A percentile compares a stretch with the other conserved stretches of the same genome.
phyloP scores from a whole-genome alignment of 2,113 vertebrate genomes.

The Anser cygnoides region DNA sequence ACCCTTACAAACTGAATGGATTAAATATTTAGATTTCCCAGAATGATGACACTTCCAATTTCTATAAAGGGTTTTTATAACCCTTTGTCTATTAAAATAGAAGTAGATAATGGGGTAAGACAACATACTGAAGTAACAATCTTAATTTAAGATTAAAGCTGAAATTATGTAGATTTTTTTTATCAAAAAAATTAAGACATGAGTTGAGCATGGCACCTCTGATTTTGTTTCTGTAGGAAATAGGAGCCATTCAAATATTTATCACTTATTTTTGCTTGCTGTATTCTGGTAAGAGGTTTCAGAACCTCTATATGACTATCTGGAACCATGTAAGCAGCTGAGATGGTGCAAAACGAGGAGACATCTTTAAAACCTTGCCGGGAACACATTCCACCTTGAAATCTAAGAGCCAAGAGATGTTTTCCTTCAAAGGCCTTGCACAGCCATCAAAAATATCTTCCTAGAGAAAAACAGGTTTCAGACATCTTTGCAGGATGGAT shows the following conservation, averaged over 20 bases:
- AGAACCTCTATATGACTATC: background rate
- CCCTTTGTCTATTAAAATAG: background rate
- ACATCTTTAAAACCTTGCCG: background rate
- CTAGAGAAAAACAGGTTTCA: background rate
- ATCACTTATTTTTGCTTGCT: background rate
- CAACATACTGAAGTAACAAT: background rate
- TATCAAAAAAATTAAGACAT: rapidly evolving
- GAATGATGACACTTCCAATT: background rate
- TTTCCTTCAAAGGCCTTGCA: background rate
- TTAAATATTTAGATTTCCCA: background rate
- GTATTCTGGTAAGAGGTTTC: background rate
- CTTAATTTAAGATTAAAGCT: background rate
- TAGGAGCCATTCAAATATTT: background rate
- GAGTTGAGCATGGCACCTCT: rapidly evolving
- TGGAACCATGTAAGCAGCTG: background rate
- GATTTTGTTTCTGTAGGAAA: background rate
- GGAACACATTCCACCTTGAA: background rate
- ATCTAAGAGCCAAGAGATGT: background rate
- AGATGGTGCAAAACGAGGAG: background rate
- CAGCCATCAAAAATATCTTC: background rate
- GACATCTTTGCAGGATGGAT: background rate
- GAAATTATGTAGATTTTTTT: background rate
- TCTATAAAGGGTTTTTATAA: background rate
- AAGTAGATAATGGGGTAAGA: background rate
- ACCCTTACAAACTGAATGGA: background rate